Evolutionary conservation across 2,888 invertebrate species (phyloP).

Genomic region (Troilus luridus): DNA sequence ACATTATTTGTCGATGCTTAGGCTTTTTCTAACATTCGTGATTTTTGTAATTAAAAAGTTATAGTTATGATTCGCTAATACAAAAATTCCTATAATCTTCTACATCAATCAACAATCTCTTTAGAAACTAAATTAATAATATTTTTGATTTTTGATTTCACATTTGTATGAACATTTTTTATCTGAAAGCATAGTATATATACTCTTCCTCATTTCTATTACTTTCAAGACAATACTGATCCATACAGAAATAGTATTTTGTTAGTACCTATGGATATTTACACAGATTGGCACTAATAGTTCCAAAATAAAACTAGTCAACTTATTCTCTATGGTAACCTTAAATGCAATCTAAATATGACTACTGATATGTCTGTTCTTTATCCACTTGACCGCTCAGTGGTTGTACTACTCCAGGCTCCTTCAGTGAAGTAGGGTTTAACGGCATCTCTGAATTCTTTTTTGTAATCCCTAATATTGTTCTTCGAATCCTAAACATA

Average conservation of each 20-base stretch:
- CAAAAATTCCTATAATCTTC: not conserved
- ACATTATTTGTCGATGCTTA: not conserved
- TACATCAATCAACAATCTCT: not conserved
- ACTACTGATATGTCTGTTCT: not conserved
- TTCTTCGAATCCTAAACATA: constrained; percentile 64
- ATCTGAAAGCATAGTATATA: not conserved
- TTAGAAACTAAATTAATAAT: not conserved
- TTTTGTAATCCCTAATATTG: constrained; percentile 63
- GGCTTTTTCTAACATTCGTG: not conserved
- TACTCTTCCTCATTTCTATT: not conserved
- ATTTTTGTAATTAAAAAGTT: not conserved
- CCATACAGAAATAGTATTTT: not conserved
- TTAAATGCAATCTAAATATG: constrained; percentile 20
- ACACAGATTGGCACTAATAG: constrained; percentile 11
- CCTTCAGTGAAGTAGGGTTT: constrained; percentile 63
- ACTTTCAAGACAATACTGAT: not conserved
- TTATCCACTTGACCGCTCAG: constrained; percentile 40
- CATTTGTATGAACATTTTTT: not conserved
- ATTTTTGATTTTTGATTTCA: not conserved
- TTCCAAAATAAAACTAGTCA: not conserved
- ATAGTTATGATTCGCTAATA: not conserved
- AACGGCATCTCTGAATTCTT: constrained; percentile 64
- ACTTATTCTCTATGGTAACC: constrained; percentile 26
- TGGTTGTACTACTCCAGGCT: constrained; percentile 62
- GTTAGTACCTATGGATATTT: not conserved